Evolutionary conservation across 1,140 invertebrate genomes (phyloP).

Genomic region (Conus betulinus): DNA sequence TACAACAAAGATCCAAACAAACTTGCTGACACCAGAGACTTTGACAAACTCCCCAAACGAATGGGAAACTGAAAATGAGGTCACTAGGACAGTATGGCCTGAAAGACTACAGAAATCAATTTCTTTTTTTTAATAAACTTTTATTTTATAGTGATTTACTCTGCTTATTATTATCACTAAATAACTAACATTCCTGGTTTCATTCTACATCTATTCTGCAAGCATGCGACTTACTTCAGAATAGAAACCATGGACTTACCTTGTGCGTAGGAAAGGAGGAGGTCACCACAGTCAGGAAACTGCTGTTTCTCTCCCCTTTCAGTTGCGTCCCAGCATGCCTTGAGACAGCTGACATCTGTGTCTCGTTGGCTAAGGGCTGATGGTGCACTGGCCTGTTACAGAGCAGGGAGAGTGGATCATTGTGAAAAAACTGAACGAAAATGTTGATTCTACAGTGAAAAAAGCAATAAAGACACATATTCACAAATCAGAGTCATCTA

Average conservation of each 20-base stretch:
- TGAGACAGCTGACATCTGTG: slow-evolving; percentile 83
- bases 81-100: too few relatives aligned
- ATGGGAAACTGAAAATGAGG: too few relatives aligned
- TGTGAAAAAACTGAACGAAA: too few relatives aligned
- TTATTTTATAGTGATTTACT: background rate
- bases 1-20: too few relatives aligned
- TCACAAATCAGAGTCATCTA: too few relatives aligned
- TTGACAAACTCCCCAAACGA: too few relatives aligned
- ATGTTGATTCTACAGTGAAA: too few relatives aligned
- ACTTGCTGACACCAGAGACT: too few relatives aligned
- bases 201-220: background rate
- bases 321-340: slow-evolving; percentile 94
- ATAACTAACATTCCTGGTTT: background rate
- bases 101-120: too few relatives aligned
- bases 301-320: slow-evolving; percentile 86
- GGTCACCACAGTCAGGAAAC: slow-evolving; percentile 92
- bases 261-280: slow-evolving; percentile 92
- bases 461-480: too few relatives aligned
- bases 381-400: slow-evolving; percentile 81
- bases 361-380: slow-evolving; percentile 89
- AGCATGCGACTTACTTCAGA: background rate
- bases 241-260: slow-evolving; percentile 74
- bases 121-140: too few relatives aligned
- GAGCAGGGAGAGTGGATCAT: too few relatives aligned
- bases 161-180: background rate